phyloP scores from a whole-genome alignment of 1,140 invertebrate species.

The Ceratina calcarata region DNA sequence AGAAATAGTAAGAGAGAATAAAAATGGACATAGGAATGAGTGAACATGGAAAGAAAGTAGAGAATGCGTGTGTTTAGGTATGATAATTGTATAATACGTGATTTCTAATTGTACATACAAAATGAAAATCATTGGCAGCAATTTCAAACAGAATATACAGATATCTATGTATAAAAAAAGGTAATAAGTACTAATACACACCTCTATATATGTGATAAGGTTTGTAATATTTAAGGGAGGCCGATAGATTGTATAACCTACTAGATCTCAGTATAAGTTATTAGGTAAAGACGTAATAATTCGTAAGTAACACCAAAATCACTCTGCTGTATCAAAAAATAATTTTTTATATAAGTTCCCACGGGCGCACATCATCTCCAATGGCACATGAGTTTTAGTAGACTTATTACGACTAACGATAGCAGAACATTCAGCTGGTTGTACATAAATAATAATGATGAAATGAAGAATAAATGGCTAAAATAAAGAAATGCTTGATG shows the following conservation, averaged over 20 bases:
- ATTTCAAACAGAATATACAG: slow-evolving; percentile 63
- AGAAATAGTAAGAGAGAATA: background rate
- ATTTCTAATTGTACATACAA: slow-evolving; percentile 78
- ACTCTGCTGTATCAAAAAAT: slow-evolving; percentile 75
- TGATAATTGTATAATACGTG: slow-evolving; percentile 76
- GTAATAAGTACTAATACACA: slow-evolving; percentile 65
- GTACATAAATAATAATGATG: slow-evolving; percentile 78
- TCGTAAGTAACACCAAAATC: slow-evolving; percentile 79
- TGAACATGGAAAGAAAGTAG: slow-evolving; percentile 21
- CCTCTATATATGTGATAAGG: slow-evolving; percentile 76
- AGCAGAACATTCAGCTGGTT: slow-evolving; percentile 71
- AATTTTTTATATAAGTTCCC: slow-evolving; percentile 79
- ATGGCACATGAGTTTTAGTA: slow-evolving; percentile 74
- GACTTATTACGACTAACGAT: slow-evolving; percentile 73
- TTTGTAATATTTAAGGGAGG: slow-evolving; percentile 74
- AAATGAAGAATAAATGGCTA: slow-evolving; percentile 74
- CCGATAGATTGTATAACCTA: slow-evolving; percentile 75
- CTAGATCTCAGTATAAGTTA: slow-evolving; percentile 79
- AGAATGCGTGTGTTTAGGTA: slow-evolving; percentile 68
- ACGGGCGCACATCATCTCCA: slow-evolving; percentile 77
- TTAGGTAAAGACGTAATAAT: slow-evolving; percentile 65
- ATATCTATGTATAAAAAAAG: slow-evolving; percentile 74
- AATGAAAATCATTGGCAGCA: slow-evolving; percentile 69
- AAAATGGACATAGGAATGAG: slow-evolving; percentile 32
- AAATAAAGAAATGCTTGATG: slow-evolving; percentile 73